These are phyloP conservation scores for Dicranocentrus wangi DNA, from an alignment of 2,888 invertebrate species.

Conservation along the genomic window DNA sequence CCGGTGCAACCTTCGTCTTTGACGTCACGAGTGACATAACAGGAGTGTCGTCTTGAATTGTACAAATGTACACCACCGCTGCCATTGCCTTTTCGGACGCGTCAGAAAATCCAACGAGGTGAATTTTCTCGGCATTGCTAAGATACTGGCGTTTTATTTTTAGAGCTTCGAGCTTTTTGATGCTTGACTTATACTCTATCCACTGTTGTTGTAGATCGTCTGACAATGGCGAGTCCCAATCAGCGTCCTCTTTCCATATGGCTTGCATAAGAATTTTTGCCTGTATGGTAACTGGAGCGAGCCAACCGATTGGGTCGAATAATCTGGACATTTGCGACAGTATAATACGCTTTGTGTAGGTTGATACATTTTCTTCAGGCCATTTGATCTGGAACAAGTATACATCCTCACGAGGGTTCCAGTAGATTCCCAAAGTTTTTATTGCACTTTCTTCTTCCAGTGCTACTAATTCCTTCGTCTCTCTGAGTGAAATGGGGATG, in stretches of 20 bases:
- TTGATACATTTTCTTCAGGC: neutral
- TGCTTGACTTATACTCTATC: neutral
- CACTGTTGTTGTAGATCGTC: conserved; percentile 1
- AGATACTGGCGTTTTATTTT: neutral
- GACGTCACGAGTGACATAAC: conserved; percentile 14
- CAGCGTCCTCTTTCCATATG: conserved; percentile 1
- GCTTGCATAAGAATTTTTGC: conserved; percentile 50
- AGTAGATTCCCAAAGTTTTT: conserved; percentile 51
- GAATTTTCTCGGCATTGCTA: neutral
- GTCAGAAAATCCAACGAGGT: conserved; percentile 14
- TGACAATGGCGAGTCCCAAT: conserved; percentile 47
- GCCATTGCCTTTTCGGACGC: conserved; percentile 5
- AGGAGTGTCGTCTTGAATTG: neutral
- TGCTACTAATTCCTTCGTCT: neutral
- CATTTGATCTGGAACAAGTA: conserved; percentile 45
- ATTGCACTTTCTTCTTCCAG: conserved; percentile 1
- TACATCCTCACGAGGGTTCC: conserved; percentile 31
- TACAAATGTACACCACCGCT: neutral
- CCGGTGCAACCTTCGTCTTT: conserved; percentile 71
- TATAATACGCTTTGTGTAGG: conserved; percentile 22
- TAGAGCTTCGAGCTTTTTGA: neutral
- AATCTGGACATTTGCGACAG: conserved; percentile 34
- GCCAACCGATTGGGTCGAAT: conserved; percentile 47
- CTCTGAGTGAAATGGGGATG: conserved; percentile 23
- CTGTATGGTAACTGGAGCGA: conserved; percentile 38